These are phyloP conservation scores for Astropecten irregularis DNA, from an alignment of 53 echinoderm and acorn worm species.

Conservation along the genomic window DNA sequence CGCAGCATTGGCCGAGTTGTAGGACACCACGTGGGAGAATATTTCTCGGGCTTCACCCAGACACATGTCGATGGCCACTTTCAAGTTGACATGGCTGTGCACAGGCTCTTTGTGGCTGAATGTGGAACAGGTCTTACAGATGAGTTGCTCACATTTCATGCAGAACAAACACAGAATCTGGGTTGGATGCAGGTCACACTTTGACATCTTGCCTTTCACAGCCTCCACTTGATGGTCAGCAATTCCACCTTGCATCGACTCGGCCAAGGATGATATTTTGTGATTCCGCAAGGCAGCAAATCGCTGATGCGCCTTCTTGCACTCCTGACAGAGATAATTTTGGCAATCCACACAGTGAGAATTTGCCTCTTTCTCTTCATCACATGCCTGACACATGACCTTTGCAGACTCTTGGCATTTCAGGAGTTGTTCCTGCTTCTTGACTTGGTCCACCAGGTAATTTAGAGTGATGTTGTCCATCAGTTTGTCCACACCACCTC, in stretches of 20 bases:
- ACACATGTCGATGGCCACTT: not conserved
- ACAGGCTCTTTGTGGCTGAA: not conserved
- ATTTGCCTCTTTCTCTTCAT: slow-evolving; percentile 34
- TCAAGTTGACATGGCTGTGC: not conserved
- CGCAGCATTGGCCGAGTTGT: not conserved
- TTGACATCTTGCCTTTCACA: not conserved
- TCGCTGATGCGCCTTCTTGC: slow-evolving; percentile 17
- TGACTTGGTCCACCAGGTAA: slow-evolving; percentile 18
- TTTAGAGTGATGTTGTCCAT: slow-evolving; percentile 10
- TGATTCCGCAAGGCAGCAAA: slow-evolving; percentile 10
- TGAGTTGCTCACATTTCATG: slow-evolving; percentile 47
- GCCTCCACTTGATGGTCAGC: not conserved
- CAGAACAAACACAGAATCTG: slow-evolving; percentile 37
- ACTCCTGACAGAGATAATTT: slow-evolving; percentile 30
- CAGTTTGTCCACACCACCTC: slow-evolving; percentile 9
- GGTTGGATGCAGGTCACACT: slow-evolving; percentile 5
- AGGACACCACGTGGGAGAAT: not conserved
- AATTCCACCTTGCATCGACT: not conserved
- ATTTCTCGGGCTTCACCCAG: not conserved
- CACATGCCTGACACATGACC: slow-evolving; percentile 32
- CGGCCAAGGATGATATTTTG: slow-evolving; percentile 6
- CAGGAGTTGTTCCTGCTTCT: slow-evolving; percentile 37
- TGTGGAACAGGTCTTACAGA: slow-evolving; percentile 19
- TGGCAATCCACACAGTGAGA: slow-evolving; percentile 37
- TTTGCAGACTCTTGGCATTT: not conserved